These are phyloP conservation scores for Echinops telfairi DNA, from an alignment of 2,113 vertebrate species.

Conservation along the genomic window DNA sequence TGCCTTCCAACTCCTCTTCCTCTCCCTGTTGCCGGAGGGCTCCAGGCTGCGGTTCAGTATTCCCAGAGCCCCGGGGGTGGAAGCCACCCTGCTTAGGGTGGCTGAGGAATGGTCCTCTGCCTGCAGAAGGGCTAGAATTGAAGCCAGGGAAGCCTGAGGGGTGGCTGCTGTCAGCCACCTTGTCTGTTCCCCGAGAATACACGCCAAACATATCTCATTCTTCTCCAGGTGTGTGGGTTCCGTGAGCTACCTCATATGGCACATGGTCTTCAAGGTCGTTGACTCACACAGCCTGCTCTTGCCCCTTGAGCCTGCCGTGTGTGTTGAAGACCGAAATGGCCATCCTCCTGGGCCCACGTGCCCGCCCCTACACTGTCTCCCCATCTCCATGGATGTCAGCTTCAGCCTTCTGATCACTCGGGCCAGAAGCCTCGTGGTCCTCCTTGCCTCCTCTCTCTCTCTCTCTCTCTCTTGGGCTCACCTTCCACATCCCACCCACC, in stretches of 20 bases:
- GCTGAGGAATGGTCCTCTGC: not conserved
- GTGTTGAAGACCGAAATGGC: too few species aligned
- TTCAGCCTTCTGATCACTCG: not conserved
- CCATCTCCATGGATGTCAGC: not conserved
- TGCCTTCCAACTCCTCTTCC: not conserved
- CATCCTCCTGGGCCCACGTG: not conserved
- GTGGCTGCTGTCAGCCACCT: not conserved
- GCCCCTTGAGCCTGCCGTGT: not conserved
- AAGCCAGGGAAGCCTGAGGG: not conserved
- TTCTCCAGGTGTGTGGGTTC: not conserved
- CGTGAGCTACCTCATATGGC: not conserved
- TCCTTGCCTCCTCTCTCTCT: not conserved
- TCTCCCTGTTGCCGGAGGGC: not conserved
- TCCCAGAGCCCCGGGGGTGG: not conserved
- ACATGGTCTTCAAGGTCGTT: not conserved
- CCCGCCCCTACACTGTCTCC: not conserved
- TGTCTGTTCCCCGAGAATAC: not conserved
- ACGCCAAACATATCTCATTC: too few species aligned
- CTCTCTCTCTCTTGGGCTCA: too few species aligned
- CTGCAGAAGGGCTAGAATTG: not conserved
- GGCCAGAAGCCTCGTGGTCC: not conserved
- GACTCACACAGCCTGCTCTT: not conserved
- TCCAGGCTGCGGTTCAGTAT: not conserved
- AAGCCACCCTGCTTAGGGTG: not conserved
- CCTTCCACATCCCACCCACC: not conserved